Percentiles rank a stretch among this genome's conserved stretches.
Evolutionary conservation across 2,797 vertebrate species (phyloP).

Genomic region (Melanotaenia parkinsoni): DNA sequence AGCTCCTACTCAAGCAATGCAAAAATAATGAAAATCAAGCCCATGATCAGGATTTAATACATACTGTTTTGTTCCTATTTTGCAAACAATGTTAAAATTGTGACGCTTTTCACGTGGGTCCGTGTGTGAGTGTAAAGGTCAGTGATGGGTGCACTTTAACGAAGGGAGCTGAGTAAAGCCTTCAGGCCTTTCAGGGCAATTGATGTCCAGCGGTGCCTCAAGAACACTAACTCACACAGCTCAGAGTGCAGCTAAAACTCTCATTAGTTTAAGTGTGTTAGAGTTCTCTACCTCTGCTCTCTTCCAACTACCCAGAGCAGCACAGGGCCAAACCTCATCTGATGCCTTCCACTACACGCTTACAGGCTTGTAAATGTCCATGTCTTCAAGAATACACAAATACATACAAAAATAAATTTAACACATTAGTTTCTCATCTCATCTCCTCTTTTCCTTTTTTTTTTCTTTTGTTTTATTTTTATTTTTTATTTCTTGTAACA

Average conservation of each 20-base stretch:
- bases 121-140: conserved; percentile 27
- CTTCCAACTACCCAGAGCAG: conserved; percentile 39
- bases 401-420: conserved; percentile 26
- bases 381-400: conserved; percentile 19
- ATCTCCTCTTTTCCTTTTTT: neutral
- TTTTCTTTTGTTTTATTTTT: conserved; percentile 12
- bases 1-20: neutral
- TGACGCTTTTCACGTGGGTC: neutral
- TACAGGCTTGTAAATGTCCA: conserved; percentile 33
- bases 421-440: conserved; percentile 9
- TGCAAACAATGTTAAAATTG: neutral
- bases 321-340: conserved; percentile 51
- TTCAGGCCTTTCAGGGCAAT: conserved; percentile 36
- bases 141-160: conserved; percentile 45
- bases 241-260: conserved; percentile 66
- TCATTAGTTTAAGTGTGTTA: conserved; percentile 76
- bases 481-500: conserved; percentile 11
- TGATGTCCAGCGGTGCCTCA: conserved; percentile 60
- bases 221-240: conserved; percentile 63
- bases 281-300: conserved; percentile 53
- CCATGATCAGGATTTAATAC: neutral
- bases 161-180: conserved; percentile 54
- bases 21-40: neutral
- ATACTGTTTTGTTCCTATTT: neutral
- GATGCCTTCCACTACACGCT: conserved; percentile 33